Evolutionary conservation across 2,888 invertebrate genomes (phyloP).

Genomic region (Heliconius erato): DNA sequence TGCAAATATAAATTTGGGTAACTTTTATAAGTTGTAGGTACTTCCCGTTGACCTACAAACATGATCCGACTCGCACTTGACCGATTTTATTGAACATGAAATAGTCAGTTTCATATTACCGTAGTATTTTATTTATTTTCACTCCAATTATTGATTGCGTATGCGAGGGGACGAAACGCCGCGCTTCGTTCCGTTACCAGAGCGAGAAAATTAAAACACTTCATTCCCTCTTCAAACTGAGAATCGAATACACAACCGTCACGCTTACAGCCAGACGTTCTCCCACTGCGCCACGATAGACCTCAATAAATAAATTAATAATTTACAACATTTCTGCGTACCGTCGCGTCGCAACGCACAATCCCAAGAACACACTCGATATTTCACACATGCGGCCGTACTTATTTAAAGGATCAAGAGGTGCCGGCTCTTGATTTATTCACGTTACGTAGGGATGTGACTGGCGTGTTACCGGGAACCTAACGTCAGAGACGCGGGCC

Average conservation of each 20-base stretch:
- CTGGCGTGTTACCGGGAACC: conserved; percentile 35
- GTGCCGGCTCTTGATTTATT: conserved; percentile 80
- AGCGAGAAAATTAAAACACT: background rate
- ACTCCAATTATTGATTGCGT: background rate
- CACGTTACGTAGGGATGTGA: conserved; percentile 61
- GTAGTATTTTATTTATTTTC: background rate
- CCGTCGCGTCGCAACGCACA: conserved; percentile 34
- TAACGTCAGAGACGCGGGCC: conserved; percentile 1
- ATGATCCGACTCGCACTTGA: too few species aligned
- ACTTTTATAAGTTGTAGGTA: too few species aligned
- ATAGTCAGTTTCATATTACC: too few species aligned
- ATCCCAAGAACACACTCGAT: conserved; percentile 64
- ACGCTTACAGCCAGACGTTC: background rate
- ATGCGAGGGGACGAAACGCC: too few species aligned
- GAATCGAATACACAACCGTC: background rate
- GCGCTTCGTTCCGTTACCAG: background rate
- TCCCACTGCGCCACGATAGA: background rate
- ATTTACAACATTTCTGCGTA: background rate
- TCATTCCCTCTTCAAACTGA: too few species aligned
- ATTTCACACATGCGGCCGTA: conserved; percentile 81
- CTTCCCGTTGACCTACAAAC: too few species aligned
- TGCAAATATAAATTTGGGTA: too few species aligned
- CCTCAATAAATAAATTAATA: background rate
- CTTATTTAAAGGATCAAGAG: conserved; percentile 83
- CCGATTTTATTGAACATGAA: too few species aligned